phyloP scores from a whole-genome alignment of 2,113 vertebrate genomes.

The Microcebus murinus region DNA sequence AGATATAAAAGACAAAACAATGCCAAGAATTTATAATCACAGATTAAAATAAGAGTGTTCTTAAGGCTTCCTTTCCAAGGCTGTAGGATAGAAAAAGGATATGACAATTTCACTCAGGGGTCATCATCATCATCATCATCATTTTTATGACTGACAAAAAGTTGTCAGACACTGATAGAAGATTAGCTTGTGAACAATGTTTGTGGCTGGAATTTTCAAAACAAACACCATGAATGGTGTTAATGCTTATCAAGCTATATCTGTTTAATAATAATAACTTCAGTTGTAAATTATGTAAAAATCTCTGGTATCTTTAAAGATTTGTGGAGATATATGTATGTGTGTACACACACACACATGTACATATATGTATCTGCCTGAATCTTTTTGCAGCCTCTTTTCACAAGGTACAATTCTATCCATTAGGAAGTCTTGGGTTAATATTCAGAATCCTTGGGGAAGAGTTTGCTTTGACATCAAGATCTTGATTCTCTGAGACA shows the following conservation, averaged over 20 bases:
- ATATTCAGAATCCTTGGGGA: not conserved
- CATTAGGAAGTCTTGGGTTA: not conserved
- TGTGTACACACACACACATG: not conserved
- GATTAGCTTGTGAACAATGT: constrained; percentile 51
- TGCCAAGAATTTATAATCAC: not conserved
- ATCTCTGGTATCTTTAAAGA: not conserved
- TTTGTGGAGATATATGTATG: not conserved
- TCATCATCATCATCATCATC: not conserved
- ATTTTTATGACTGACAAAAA: not conserved
- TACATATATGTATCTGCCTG: not conserved
- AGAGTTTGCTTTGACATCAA: not conserved
- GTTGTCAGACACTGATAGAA: constrained; percentile 32
- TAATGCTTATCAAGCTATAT: constrained; percentile 67
- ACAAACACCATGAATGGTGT: constrained; percentile 69
- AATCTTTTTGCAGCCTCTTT: not conserved
- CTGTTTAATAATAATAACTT: constrained; percentile 63
- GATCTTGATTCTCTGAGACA: not conserved
- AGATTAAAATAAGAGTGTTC: not conserved
- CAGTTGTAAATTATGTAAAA: constrained; percentile 58
- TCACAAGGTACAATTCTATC: not conserved
- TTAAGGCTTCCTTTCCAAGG: not conserved
- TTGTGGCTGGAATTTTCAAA: constrained; percentile 52
- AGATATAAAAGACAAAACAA: not conserved
- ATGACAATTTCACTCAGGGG: not conserved
- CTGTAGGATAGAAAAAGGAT: not conserved